phyloP scores from a whole-genome alignment of 1,140 invertebrate species.

The Pissodes strobi region DNA sequence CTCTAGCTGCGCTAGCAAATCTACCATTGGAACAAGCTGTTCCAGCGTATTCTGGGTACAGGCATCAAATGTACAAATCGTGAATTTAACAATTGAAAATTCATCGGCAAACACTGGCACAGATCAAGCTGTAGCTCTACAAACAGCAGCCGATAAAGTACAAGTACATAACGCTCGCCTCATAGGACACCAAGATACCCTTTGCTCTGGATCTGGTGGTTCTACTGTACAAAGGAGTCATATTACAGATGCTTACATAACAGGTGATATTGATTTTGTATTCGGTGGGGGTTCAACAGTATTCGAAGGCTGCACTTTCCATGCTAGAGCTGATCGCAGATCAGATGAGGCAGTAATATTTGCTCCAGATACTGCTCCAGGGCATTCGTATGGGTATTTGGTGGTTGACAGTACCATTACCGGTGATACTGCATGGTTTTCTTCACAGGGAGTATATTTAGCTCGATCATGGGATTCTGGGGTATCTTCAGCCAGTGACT shows the following conservation, averaged over 20 bases:
- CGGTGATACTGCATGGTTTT: background rate
- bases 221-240: background rate
- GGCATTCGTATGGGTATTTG: background rate
- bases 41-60: background rate
- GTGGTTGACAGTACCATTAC: background rate
- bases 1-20: background rate
- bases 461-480: constrained; percentile 1
- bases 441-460: too few species aligned
- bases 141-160: background rate
- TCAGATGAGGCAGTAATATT: background rate
- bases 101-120: too few species aligned
- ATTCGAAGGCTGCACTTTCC: too few species aligned
- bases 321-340: too few species aligned
- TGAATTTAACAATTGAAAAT: background rate
- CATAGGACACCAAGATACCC: constrained; percentile 1
- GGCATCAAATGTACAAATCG: background rate
- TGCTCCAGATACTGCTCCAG: background rate
- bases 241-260: too few species aligned
- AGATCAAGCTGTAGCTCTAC: constrained; percentile 2
- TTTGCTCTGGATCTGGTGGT: background rate
- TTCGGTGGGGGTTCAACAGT: background rate
- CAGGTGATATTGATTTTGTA: constrained; percentile 7
- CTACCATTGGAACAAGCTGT: constrained; percentile 1
- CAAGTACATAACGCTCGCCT: background rate
- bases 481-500: background rate